phyloP scores from a whole-genome alignment of 2,113 vertebrate genomes.

The Dasyprocta punctata region DNA sequence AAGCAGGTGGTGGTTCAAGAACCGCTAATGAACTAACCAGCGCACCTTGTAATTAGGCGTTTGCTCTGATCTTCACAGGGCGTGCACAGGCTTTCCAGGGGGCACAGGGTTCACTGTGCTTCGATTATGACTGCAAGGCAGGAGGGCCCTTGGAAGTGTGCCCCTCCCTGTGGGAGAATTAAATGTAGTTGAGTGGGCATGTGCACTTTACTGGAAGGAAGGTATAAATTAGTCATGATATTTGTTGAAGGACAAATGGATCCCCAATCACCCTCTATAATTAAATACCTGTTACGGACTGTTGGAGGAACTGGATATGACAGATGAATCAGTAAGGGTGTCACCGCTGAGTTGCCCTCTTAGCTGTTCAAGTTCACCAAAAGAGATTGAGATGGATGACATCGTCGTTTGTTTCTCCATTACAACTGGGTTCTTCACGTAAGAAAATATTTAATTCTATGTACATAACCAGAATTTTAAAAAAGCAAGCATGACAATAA shows the following conservation, averaged over 20 bases:
- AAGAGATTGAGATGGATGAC: not conserved
- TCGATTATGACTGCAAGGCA: not conserved
- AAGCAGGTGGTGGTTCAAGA: not conserved
- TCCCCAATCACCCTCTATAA: not conserved
- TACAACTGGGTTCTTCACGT: not conserved
- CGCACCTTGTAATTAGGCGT: not conserved
- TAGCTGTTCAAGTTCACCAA: not conserved
- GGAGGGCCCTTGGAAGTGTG: not conserved
- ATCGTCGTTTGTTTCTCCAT: not conserved
- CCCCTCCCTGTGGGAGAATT: not conserved
- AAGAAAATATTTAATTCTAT: not conserved
- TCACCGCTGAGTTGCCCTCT: not conserved
- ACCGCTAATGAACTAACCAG: not conserved
- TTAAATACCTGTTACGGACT: not conserved
- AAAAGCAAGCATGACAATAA: not conserved
- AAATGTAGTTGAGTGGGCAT: not conserved
- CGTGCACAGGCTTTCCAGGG: not conserved
- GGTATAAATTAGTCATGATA: not conserved
- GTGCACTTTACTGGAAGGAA: not conserved
- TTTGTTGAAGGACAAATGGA: conserved; percentile 44
- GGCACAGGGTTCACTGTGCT: not conserved
- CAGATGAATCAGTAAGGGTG: not conserved
- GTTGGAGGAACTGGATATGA: conserved; percentile 32
- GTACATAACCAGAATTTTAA: not conserved
- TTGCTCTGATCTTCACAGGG: not conserved